Base-by-base conservation (phyloP, 2,888 invertebrate species). In the Eupithecia exiguata region DNA sequence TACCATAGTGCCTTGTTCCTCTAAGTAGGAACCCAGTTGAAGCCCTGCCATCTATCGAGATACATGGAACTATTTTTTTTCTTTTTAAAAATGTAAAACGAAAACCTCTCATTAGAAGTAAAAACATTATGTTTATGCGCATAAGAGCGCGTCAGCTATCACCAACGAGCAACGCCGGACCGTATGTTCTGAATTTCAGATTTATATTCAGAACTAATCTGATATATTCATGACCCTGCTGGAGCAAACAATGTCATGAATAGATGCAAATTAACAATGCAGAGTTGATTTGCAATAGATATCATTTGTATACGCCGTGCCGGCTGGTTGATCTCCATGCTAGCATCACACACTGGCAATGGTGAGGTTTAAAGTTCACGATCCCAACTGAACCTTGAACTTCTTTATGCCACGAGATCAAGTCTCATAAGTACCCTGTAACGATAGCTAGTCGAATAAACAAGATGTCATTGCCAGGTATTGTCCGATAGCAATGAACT, bases 301-400 rank as follows among this genome's bases (percentile, higher is more conserved):
- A 70, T 53, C 46, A 70, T 46, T 68, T 74, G 67, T 72, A 69
- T 74, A 70, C 67, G 38, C n/a, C 65, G 43, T 66, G 43, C 46
- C 66, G 68, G 74, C 69, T 67, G 69, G 77, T 68, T 75, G 69
- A 53, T 74, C 77, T 72, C 67, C 73, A 71, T 63, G 71, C 69
- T 62, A 68, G 65, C 71, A 69, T 25, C 58, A 53, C 53, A 49
- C n/a, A 74, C 70, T 66, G 70, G 61, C 71, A 69, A 65, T 62
- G 70, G 62, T 69, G 66, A 66, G 72, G 68, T 70, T 76, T 79
- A 82, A 83, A 84, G 82, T 82, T 84, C 82, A 84, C 70, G 82
- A 77, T 69, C 69, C 63, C 61, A 77, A 73, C 68, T 35, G 63
- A 77, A 74, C 84, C 84, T 80, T 84, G 84, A 84, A 83, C 84